Evolutionary conservation across 2,888 invertebrate species (phyloP).

Genomic region (Rhabditoides inermis): DNA sequence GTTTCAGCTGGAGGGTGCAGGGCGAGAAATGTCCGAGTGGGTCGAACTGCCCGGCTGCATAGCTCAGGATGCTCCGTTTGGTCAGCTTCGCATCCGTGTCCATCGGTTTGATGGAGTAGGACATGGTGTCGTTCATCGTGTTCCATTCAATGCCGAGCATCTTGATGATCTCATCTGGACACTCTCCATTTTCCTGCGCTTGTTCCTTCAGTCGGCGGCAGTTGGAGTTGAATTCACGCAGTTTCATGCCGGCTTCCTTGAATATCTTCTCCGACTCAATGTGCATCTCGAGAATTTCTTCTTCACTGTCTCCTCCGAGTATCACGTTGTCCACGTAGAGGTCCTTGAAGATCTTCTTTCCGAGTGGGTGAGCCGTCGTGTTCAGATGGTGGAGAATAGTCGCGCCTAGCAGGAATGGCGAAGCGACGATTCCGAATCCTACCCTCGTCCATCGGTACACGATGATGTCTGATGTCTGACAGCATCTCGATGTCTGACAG

Average conservation of each 20-base stretch:
- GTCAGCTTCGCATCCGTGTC: neutral
- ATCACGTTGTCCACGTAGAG: conserved; percentile 13
- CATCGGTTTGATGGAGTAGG: too few relatives aligned
- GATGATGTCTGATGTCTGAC: too few relatives aligned
- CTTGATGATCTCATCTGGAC: too few relatives aligned
- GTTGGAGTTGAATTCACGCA: conserved; percentile 11
- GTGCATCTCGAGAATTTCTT: conserved; percentile 7
- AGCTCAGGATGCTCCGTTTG: neutral
- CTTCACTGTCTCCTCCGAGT: neutral
- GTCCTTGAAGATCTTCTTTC: neutral
- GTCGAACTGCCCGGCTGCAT: neutral
- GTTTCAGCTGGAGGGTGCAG: neutral
- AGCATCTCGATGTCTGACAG: too few relatives aligned
- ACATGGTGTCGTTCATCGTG: too few relatives aligned
- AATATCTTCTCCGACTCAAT: neutral
- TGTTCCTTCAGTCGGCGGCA: too few relatives aligned
- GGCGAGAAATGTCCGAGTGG: neutral
- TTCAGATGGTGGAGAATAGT: conserved; percentile 4
- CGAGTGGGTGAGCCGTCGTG: neutral
- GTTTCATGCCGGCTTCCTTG: conserved; percentile 2
- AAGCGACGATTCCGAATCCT: conserved; percentile 6
- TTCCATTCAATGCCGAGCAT: too few relatives aligned
- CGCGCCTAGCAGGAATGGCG: conserved; percentile 6
- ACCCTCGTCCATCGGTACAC: conserved; percentile 7
- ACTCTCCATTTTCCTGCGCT: too few relatives aligned